Base-by-base conservation (phyloP, 2,113 vertebrate species). In the Aramus guarauna region DNA sequence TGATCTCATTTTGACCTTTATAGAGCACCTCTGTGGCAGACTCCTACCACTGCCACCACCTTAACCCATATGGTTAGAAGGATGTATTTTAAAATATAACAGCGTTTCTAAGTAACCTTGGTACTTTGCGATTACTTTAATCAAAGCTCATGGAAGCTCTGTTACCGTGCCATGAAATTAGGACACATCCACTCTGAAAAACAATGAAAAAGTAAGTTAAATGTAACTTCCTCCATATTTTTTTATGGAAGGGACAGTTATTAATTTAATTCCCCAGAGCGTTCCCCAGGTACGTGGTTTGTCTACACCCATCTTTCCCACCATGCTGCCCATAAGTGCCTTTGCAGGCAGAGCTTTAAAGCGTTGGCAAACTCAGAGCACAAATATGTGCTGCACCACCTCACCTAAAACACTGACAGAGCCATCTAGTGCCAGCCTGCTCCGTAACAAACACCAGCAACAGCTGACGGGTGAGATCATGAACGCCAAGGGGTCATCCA, bases 1-100 rank as follows among this genome's bases (percentile, higher is more conserved):
- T 92, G 90, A 92, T 95, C 90, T 96, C 82, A 75, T 92, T 92
- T 81, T 96, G 89, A 96, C 96, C 94, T 97, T 75, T 85, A 15
- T 60, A 80, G 86, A 94, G 59, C 63, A 91, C 80, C 69, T 85
- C 69, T 36, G 79, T 79, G 83, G 32, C 64, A 55, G 50, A 62
- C 50, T 87, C 39, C 24, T 91, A 39, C 75, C 56, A 29, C 50
- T 59, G 64, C 84, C 64, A 37, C 56, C 79, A 52, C 73, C 55
- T 91, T 59, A 80, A 41, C 66, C 52, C 71, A 66, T 34, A 22
- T 13, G n/a, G 60, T 87, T 72, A 60, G n/a, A 87, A 92, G 79
- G 69, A 69, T 58, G 15, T 39, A 19, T 77, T 91, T 91, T 74
- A 73, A 72, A 86, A 69, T 60, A 30, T 13, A 62, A 11, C 60